Conservation (phyloP, 2,888 invertebrate genomes). For the Heterodera filipjevi region DNA sequence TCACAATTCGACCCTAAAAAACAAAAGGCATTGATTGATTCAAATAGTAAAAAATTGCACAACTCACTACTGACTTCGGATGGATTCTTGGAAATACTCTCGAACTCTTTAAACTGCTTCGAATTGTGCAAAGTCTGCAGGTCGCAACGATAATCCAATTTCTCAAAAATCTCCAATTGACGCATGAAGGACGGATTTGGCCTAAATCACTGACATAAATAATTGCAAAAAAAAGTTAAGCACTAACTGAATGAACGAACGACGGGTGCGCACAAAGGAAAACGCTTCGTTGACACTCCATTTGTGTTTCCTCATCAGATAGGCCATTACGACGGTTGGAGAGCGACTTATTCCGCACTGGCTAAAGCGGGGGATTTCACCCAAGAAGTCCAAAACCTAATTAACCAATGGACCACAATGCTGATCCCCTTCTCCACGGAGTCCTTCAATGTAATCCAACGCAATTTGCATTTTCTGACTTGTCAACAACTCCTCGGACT, state of each 20-base stretch:
- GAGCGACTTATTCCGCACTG: slow-evolving; percentile 55
- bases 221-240: not conserved
- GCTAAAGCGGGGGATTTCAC: slow-evolving; percentile 37
- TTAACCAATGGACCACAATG: slow-evolving; percentile 56
- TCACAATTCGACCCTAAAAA: not conserved
- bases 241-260: slow-evolving; percentile 46
- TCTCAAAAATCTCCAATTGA: slow-evolving; percentile 36
- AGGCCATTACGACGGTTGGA: slow-evolving; percentile 51
- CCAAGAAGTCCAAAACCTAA: not conserved
- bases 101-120: not conserved
- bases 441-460: slow-evolving; percentile 44
- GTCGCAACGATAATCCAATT: slow-evolving; percentile 45
- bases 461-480: slow-evolving; percentile 45
- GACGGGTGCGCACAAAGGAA: slow-evolving; percentile 42
- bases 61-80: slow-evolving; percentile 6
- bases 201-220: slow-evolving; percentile 28
- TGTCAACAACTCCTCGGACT: slow-evolving; percentile 50
- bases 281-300: slow-evolving; percentile 51
- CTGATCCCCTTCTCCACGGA: slow-evolving; percentile 42
- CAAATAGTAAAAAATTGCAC: not conserved
- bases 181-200: slow-evolving; percentile 39
- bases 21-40: not conserved
- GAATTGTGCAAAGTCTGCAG: slow-evolving; percentile 27
- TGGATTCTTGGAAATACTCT: not conserved
- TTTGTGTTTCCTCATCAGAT: slow-evolving; percentile 48